A percentile compares a stretch with the other conserved stretches of the same genome.
Conservation (phyloP, 2,888 invertebrate genomes). For the Oligia latruncula region DNA sequence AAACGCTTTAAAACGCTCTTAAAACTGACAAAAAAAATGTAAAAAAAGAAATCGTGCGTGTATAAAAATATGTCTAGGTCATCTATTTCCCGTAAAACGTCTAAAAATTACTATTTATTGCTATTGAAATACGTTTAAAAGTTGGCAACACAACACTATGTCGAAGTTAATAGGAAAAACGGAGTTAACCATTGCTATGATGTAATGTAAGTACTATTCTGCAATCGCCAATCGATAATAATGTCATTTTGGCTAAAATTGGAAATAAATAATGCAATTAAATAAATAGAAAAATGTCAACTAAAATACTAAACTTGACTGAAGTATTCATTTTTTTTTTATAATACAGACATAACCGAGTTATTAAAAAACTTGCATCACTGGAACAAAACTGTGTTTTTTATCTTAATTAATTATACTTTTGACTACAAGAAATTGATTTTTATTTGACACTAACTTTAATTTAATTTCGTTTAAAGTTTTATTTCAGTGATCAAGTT, state of each 20-base stretch:
- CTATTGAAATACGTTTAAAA: constrained; percentile 29
- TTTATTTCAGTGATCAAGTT: constrained; percentile 62
- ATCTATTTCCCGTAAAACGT: constrained; percentile 39
- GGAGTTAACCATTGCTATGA: constrained; percentile 46
- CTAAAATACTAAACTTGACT: constrained; percentile 65
- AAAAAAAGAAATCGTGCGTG: not conserved
- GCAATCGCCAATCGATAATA: constrained; percentile 64
- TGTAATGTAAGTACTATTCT: constrained; percentile 65
- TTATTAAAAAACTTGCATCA: constrained; percentile 57
- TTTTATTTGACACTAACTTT: constrained; percentile 59
- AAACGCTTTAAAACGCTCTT: not conserved
- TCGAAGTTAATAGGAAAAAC: constrained; percentile 48
- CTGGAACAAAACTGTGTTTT: constrained; percentile 47
- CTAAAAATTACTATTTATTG: constrained; percentile 42
- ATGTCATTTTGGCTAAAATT: constrained; percentile 61
- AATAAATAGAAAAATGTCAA: constrained; percentile 62
- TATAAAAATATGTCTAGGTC: constrained; percentile 57
- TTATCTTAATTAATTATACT: constrained; percentile 43
- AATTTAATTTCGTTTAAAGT: constrained; percentile 43
- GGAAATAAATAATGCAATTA: constrained; percentile 62
- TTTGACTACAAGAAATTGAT: constrained; percentile 63
- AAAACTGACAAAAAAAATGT: not conserved
- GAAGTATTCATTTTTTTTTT: constrained; percentile 53
- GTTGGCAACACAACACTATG: constrained; percentile 58
- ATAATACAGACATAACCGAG: constrained; percentile 41